Conservation (phyloP, 2,113 vertebrate species). For the Hypomesus transpacificus region DNA sequence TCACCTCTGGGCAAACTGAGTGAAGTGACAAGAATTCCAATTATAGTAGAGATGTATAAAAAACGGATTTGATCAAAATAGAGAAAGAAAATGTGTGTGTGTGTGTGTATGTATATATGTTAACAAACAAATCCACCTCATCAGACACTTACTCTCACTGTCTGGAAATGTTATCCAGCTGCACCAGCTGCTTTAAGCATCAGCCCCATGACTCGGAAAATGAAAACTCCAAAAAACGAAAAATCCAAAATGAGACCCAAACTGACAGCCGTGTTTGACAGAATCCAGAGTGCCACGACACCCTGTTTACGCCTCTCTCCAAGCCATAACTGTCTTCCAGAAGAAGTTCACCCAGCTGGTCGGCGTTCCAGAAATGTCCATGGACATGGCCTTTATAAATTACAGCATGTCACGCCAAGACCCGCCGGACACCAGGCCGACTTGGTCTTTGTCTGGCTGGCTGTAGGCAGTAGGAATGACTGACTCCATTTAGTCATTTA, state of each 20-base stretch:
- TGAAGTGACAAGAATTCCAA: too few species aligned
- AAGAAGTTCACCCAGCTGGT: constrained; percentile 8
- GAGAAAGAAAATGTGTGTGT: constrained; percentile 30
- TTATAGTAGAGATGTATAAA: too few species aligned
- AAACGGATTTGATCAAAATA: too few species aligned
- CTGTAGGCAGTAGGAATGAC: too few species aligned
- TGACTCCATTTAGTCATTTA: too few species aligned
- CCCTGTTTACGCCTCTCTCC: neutral
- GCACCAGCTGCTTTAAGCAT: constrained; percentile 23
- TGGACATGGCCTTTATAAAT: constrained; percentile 3
- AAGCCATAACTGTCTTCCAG: constrained; percentile 32
- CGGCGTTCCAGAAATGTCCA: neutral
- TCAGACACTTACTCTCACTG: constrained; percentile 12
- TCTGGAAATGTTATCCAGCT: constrained; percentile 38
- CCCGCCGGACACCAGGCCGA: neutral
- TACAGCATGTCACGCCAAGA: constrained; percentile 1
- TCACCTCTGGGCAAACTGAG: constrained; percentile 5
- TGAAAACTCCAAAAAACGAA: constrained; percentile 8
- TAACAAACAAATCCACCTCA: neutral
- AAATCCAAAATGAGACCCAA: constrained; percentile 16
- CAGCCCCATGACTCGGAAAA: constrained; percentile 11
- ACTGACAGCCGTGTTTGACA: constrained; percentile 14
- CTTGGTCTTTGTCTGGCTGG: neutral
- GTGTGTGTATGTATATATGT: constrained; percentile 4
- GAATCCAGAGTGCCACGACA: constrained; percentile 18